phyloP scores from a whole-genome alignment of 2,113 vertebrate species.

The Aldabrachelys gigantea region DNA sequence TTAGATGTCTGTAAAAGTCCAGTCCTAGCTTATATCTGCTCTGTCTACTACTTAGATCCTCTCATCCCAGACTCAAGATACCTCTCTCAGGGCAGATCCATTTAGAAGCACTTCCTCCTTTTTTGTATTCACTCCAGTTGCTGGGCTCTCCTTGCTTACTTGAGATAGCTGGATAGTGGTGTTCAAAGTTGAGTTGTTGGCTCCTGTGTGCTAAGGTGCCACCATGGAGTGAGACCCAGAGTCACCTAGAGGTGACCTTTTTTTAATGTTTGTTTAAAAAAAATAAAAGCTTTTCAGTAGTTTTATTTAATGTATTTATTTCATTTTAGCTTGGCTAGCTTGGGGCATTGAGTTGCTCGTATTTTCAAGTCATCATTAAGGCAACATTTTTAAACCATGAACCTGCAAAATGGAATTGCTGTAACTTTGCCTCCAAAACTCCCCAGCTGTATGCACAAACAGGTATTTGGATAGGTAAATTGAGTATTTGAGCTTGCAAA shows the following conservation, averaged over 20 bases:
- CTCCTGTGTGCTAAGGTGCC: not conserved
- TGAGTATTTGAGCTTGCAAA: not conserved
- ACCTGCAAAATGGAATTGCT: not conserved
- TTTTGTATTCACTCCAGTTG: not conserved
- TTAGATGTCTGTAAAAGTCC: not conserved
- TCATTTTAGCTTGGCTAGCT: not conserved
- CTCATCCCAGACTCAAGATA: not conserved
- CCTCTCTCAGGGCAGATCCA: not conserved
- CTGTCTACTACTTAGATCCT: not conserved
- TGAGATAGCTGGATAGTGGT: too few relatives aligned
- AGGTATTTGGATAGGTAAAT: not conserved
- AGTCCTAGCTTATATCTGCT: not conserved
- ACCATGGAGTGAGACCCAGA: not conserved
- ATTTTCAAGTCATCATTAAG: not conserved
- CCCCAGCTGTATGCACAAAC: not conserved
- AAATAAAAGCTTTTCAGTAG: not conserved
- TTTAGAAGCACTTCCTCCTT: not conserved
- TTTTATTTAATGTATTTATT: not conserved
- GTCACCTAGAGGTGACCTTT: not conserved
- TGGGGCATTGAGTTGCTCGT: not conserved
- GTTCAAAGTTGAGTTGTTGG: not conserved
- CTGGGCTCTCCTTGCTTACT: not conserved
- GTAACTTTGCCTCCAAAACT: not conserved
- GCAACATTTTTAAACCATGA: not conserved
- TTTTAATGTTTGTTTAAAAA: not conserved